phyloP scores from a whole-genome alignment of 2,113 vertebrate species.

The Notarius quadriscutis region DNA sequence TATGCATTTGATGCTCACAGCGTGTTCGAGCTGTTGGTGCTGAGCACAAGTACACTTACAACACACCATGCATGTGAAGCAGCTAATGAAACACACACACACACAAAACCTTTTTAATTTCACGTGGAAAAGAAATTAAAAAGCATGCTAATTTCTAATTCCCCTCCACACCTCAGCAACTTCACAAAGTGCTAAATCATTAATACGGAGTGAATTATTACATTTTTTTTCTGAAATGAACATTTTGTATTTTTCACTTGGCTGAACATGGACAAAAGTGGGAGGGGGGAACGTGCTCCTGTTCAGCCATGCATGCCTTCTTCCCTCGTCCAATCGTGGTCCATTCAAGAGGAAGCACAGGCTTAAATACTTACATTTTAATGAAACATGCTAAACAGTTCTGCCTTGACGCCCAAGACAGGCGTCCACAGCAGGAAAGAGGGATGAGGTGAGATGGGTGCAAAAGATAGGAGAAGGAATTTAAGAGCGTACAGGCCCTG shows the following conservation, averaged over 20 bases:
- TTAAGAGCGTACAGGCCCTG: neutral
- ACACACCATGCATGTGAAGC: constrained; percentile 43
- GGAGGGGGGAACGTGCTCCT: constrained; percentile 51
- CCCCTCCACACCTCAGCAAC: constrained; percentile 31
- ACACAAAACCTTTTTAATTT: constrained; percentile 15
- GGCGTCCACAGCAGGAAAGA: neutral
- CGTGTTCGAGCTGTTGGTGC: neutral
- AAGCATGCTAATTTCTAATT: constrained; percentile 43
- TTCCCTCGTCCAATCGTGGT: constrained; percentile 38
- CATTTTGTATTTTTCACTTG: constrained; percentile 51
- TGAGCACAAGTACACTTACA: constrained; percentile 28
- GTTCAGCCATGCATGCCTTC: constrained; percentile 67
- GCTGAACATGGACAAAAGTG: constrained; percentile 43
- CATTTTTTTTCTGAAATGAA: constrained; percentile 20
- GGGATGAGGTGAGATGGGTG: neutral
- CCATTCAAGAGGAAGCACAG: constrained; percentile 63
- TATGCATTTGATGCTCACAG: constrained; percentile 26
- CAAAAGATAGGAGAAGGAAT: neutral
- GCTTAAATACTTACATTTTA: constrained; percentile 75
- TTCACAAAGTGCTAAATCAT: constrained; percentile 37
- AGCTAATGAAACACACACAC: constrained; percentile 38
- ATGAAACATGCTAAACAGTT: constrained; percentile 55
- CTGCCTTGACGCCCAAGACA: neutral
- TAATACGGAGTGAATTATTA: constrained; percentile 49
- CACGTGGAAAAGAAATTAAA: constrained; percentile 39